These are phyloP conservation scores for Hylyphantes graminicola DNA, from an alignment of 1,140 invertebrate genomes.

Conservation along the genomic window DNA sequence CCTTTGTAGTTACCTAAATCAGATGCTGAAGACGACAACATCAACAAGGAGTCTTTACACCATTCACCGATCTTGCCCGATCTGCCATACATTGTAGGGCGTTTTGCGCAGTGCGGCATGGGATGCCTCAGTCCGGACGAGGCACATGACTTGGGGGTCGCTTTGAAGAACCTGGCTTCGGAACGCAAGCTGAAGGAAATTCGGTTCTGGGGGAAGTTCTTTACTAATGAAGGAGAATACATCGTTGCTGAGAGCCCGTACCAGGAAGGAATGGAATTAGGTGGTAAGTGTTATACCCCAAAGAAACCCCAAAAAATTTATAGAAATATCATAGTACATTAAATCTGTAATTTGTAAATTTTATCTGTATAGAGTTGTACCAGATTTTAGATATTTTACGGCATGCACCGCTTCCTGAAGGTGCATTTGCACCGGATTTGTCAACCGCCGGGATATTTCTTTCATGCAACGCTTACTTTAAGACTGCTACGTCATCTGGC, in stretches of 20 bases:
- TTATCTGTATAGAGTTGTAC: too few relatives aligned
- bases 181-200: slow-evolving; percentile 2
- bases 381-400: too few relatives aligned
- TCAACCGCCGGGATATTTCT: too few relatives aligned
- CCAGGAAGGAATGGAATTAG: background rate
- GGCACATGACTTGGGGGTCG: slow-evolving; percentile 1
- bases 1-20: background rate
- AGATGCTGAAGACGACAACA: background rate
- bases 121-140: slow-evolving; percentile 13
- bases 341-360: too few relatives aligned
- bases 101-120: slow-evolving; percentile 15
- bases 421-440: too few relatives aligned
- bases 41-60: background rate
- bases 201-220: slow-evolving; percentile 39
- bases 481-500: too few relatives aligned
- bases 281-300: too few relatives aligned
- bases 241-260: slow-evolving; percentile 37
- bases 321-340: too few relatives aligned
- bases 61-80: background rate
- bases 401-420: too few relatives aligned
- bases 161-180: slow-evolving; percentile 1
- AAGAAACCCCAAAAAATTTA: too few relatives aligned
- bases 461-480: too few relatives aligned
- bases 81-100: background rate
- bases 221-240: background rate